These are phyloP conservation scores for Megalops cyprinoides DNA, from an alignment of 2,797 vertebrate genomes.

Conservation along the genomic window DNA sequence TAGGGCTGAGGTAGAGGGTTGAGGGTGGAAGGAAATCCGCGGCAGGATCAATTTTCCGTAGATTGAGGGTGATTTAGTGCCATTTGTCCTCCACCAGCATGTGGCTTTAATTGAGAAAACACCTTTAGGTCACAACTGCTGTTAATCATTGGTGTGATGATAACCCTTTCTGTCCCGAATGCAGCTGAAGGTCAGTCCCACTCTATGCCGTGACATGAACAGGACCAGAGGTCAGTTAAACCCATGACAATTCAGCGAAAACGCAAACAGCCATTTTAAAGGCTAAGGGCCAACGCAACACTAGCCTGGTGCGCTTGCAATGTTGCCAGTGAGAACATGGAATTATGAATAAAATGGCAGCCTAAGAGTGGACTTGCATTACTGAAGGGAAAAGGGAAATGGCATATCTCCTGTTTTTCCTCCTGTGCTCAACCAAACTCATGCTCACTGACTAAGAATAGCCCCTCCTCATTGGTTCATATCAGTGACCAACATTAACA, in stretches of 20 bases:
- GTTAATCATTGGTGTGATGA: conserved; percentile 15
- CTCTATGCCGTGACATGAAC: neutral
- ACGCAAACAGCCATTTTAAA: too few relatives aligned
- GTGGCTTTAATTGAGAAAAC: conserved; percentile 31
- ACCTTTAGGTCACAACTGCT: conserved; percentile 3
- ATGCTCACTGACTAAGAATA: too few relatives aligned
- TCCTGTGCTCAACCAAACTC: too few relatives aligned
- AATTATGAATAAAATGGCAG: conserved; percentile 6
- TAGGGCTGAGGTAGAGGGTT: neutral
- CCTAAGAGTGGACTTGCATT: conserved; percentile 13
- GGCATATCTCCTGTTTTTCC: too few relatives aligned
- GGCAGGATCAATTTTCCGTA: conserved; percentile 10
- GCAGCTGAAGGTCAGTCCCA: neutral
- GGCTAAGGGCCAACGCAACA: too few relatives aligned
- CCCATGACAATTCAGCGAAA: too few relatives aligned
- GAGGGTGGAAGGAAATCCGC: neutral
- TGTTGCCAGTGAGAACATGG: too few relatives aligned
- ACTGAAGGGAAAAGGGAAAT: neutral
- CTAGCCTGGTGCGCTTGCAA: too few relatives aligned
- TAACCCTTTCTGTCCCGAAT: neutral
- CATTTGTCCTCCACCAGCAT: neutral
- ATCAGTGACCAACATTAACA: too few relatives aligned
- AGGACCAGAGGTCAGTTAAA: too few relatives aligned
- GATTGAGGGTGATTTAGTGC: conserved; percentile 1
- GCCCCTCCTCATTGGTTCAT: too few relatives aligned